Evolutionary conservation across 1,140 invertebrate species (phyloP).

Genomic region (Drosophila triauraria): DNA sequence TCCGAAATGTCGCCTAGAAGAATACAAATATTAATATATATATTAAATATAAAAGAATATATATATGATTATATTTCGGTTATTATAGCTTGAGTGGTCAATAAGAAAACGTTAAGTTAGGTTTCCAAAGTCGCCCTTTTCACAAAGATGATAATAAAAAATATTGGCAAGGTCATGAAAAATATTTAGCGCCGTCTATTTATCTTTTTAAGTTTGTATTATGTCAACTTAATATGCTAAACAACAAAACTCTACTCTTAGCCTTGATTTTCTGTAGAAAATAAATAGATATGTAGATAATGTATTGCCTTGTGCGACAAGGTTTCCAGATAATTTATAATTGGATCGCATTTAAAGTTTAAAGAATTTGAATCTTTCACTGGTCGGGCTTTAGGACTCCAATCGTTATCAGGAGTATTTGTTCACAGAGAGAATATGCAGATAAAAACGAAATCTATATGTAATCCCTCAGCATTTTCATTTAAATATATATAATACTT

Average conservation of each 20-base stretch:
- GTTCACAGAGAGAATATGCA: neutral
- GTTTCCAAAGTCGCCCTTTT: no score
- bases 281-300: constrained; percentile 16
- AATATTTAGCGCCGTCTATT: neutral
- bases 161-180: neutral
- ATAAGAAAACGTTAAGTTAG: neutral
- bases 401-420: constrained; percentile 1
- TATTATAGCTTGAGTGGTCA: no score
- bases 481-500: constrained; percentile 12
- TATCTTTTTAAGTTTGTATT: constrained; percentile 4
- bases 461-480: constrained; percentile 6
- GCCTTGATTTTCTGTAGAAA: constrained; percentile 7
- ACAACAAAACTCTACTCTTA: neutral
- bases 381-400: neutral
- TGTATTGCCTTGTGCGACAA: constrained; percentile 6
- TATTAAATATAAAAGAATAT: neutral
- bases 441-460: constrained; percentile 4
- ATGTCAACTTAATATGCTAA: neutral
- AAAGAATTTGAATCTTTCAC: neutral
- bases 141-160: no score
- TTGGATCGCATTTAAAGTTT: neutral
- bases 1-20: constrained; percentile 58
- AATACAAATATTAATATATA: neutral
- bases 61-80: neutral
- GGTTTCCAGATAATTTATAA: constrained; percentile 2